These are phyloP conservation scores for Chrosomus eos DNA, from an alignment of 2,797 vertebrate genomes.

Conservation along the genomic window DNA sequence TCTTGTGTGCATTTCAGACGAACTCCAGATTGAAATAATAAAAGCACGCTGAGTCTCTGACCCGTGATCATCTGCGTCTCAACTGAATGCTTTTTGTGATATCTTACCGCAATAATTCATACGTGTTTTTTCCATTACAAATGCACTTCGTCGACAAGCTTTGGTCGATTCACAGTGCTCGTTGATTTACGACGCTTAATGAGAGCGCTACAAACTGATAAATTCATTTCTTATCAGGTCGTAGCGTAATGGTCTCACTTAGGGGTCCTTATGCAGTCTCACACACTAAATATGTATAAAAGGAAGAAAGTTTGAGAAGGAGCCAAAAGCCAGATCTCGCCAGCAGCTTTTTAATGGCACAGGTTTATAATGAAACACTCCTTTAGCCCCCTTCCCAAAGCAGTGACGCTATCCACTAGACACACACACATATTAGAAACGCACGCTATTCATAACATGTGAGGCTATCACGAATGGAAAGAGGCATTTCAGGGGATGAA, in stretches of 20 bases:
- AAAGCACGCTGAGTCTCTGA: conserved; percentile 32
- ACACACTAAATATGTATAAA: conserved; percentile 41
- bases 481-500: conserved; percentile 52
- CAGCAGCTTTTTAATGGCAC: conserved; percentile 77
- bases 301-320: conserved; percentile 49
- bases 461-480: conserved; percentile 64
- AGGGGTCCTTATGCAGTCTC: conserved; percentile 15
- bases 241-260: conserved; percentile 31
- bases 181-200: conserved; percentile 23
- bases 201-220: background rate
- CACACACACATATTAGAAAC: conserved; percentile 69
- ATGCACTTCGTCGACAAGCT: background rate
- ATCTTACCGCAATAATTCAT: conserved; percentile 29
- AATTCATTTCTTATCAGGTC: conserved; percentile 1
- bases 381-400: conserved; percentile 73
- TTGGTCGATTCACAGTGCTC: background rate
- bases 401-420: conserved; percentile 77
- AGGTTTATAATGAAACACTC: conserved; percentile 83
- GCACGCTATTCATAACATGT: conserved; percentile 75
- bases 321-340: conserved; percentile 73
- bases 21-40: conserved; percentile 51
- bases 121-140: conserved; percentile 38
- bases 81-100: conserved; percentile 35
- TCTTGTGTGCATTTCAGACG: conserved; percentile 16
- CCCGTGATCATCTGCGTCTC: conserved; percentile 10